Percentiles rank a stretch among this genome's conserved stretches.
These are phyloP conservation scores for Eonycteris spelaea DNA, from an alignment of 2,113 vertebrate genomes.

Conservation along the genomic window DNA sequence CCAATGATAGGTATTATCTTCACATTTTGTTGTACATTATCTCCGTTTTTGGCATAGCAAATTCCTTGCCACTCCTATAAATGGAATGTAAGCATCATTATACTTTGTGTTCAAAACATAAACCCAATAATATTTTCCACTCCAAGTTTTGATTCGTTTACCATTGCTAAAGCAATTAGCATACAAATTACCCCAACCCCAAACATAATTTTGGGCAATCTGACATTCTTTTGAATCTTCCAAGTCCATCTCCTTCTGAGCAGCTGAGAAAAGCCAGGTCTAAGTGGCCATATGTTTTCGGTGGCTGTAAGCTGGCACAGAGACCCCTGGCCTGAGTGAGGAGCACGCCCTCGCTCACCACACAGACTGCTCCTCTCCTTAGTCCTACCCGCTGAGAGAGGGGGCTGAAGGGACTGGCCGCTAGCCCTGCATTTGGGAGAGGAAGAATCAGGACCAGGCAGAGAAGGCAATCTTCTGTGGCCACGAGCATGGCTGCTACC, in stretches of 20 bases:
- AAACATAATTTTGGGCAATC: background rate
- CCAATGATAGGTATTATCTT: constrained; percentile 97
- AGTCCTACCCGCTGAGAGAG: background rate
- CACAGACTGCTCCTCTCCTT: background rate
- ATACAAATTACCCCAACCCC: background rate
- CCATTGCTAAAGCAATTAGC: background rate
- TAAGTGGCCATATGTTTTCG: background rate
- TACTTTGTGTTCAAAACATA: background rate
- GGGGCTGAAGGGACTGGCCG: background rate
- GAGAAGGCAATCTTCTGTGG: background rate
- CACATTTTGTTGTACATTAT: constrained; percentile 96
- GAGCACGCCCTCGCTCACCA: fast-evolving
- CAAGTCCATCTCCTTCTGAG: background rate
- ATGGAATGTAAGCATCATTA: constrained; percentile 29
- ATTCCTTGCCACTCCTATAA: constrained; percentile 97
- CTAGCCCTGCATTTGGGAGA: background rate
- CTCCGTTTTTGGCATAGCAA: constrained; percentile 95
- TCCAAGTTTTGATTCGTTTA: background rate
- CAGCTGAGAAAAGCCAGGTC: background rate
- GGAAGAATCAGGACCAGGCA: background rate
- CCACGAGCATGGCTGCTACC: background rate
- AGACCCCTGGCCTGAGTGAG: too few species aligned
- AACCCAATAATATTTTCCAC: background rate
- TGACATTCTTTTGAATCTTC: background rate
- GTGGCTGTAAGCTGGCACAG: background rate